Conservation (phyloP, 2,888 invertebrate genomes). For the Osedax frankpressi region DNA sequence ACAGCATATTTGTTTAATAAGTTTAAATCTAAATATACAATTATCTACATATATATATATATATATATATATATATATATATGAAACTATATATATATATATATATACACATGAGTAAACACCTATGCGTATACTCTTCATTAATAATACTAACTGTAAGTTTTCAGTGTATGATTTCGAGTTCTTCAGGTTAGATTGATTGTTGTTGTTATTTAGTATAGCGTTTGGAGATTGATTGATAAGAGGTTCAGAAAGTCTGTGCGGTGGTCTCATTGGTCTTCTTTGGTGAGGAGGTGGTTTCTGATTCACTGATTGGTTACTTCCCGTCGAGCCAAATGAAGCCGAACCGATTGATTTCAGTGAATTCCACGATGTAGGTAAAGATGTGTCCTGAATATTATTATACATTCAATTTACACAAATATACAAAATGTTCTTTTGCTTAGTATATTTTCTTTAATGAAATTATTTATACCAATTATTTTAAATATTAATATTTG, state of each 20-base stretch:
- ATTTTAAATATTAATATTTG: no score
- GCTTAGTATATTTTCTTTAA: no score
- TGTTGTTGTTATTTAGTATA: background rate
- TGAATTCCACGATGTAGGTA: background rate
- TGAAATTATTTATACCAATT: no score
- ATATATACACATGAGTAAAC: background rate
- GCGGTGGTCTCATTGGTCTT: slow-evolving; percentile 43
- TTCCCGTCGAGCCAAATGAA: background rate
- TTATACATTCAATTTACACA: no score
- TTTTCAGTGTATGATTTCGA: background rate
- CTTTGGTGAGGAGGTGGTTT: slow-evolving; percentile 11
- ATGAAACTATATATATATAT: background rate
- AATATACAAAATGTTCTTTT: no score
- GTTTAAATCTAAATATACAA: background rate
- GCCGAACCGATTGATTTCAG: background rate
- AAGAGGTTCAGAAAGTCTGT: slow-evolving; percentile 55
- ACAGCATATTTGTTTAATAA: background rate
- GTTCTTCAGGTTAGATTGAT: background rate
- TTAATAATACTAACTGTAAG: background rate
- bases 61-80: background rate
- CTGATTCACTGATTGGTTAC: background rate
- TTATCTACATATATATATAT: background rate
- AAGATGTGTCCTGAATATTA: background rate
- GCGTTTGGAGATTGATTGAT: background rate
- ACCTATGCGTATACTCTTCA: no score